phyloP scores from a whole-genome alignment of 2,888 invertebrate genomes.

The Rotaria macrura region DNA sequence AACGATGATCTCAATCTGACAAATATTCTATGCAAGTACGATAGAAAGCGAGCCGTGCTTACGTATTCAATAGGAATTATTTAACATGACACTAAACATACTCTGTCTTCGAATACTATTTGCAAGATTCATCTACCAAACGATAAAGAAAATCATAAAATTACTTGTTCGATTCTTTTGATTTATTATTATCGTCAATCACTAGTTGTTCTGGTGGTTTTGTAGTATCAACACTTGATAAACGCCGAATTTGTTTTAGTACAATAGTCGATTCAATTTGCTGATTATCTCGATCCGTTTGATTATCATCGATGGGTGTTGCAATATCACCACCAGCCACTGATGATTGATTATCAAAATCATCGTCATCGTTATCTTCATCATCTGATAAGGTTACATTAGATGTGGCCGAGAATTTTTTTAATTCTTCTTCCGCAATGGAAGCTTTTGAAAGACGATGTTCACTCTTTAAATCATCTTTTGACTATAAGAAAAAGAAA shows the following conservation, averaged over 20 bases:
- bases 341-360: conserved; percentile 22
- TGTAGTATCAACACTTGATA: not conserved
- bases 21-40: no score
- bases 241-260: not conserved
- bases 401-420: not conserved
- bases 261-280: not conserved
- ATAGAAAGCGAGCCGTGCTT: no score
- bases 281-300: not conserved
- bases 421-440: not conserved
- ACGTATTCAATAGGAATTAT: no score
- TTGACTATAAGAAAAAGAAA: not conserved
- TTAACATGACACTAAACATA: no score
- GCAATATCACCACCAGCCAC: conserved; percentile 18
- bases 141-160: no score
- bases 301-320: not conserved
- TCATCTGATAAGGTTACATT: not conserved
- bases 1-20: no score
- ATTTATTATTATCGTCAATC: not conserved
- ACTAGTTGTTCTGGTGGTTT: not conserved
- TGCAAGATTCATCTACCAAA: no score
- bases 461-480: not conserved
- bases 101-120: no score
- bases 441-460: not conserved
- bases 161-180: not conserved
- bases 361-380: conserved; percentile 16